Evolutionary conservation across 2,797 vertebrate genomes (phyloP).

Genomic region (Cygnus olor): DNA sequence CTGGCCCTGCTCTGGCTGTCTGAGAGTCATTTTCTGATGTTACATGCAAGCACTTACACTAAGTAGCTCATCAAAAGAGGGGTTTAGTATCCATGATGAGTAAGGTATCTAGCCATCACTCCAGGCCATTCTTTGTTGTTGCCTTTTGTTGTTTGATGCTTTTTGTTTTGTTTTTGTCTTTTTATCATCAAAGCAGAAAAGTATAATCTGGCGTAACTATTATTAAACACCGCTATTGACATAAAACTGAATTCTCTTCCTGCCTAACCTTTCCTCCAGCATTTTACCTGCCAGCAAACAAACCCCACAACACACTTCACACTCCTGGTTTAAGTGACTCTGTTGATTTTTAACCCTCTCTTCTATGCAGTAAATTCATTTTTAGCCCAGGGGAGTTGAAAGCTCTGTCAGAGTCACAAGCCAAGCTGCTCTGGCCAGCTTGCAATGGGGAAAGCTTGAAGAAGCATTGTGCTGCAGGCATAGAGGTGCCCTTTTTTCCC

Average conservation of each 20-base stretch:
- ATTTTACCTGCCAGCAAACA: not conserved
- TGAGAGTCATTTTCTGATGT: not conserved
- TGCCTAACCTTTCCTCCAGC: not conserved
- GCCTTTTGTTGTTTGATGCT: no score
- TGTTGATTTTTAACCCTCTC: not conserved
- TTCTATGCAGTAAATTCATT: not conserved
- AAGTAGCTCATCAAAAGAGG: not conserved
- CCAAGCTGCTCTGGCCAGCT: not conserved
- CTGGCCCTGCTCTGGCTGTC: not conserved
- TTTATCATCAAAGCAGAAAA: not conserved
- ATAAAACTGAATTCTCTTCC: not conserved
- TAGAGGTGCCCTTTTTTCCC: not conserved
- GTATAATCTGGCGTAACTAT: not conserved
- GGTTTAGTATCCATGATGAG: not conserved
- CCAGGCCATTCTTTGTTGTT: not conserved
- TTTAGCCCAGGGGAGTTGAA: not conserved
- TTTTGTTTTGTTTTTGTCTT: not conserved
- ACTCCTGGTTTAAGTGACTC: not conserved
- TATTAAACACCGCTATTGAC: not conserved
- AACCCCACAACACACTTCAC: not conserved
- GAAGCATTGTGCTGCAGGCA: rapidly evolving
- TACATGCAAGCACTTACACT: not conserved
- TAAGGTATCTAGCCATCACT: not conserved
- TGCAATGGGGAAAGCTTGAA: rapidly evolving
- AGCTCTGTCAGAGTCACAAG: not conserved